A percentile compares a stretch with the other conserved stretches of the same genome.
These are phyloP conservation scores for Myiozetetes cayanensis DNA, from an alignment of 2,113 vertebrate genomes.

Conservation along the genomic window DNA sequence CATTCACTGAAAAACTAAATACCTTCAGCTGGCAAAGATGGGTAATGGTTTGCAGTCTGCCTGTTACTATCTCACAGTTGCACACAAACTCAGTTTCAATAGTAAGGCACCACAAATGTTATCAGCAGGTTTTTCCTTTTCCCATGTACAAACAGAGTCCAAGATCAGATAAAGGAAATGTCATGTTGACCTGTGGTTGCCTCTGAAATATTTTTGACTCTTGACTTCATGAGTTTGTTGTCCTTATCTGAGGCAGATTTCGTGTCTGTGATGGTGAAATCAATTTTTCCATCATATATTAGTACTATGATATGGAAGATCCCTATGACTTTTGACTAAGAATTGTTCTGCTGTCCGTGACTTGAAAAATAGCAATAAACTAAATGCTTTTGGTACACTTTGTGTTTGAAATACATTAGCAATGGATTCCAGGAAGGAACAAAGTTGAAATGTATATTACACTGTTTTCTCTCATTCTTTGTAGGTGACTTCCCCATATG, in stretches of 20 bases:
- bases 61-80: not conserved
- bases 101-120: not conserved
- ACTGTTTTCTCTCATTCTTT: not conserved
- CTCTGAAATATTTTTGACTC: not conserved
- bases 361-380: not conserved
- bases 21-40: not conserved
- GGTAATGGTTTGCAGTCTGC: not conserved
- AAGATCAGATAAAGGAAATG: not conserved
- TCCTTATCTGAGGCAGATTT: not conserved
- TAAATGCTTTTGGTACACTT: not conserved
- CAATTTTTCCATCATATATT: not conserved
- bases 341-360: not conserved
- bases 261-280: not conserved
- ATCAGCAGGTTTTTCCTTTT: not conserved
- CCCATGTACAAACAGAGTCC: not conserved
- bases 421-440: not conserved
- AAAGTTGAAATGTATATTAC: not conserved
- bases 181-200: not conserved
- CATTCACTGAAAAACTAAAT: not conserved
- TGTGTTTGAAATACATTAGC: not conserved
- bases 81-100: not conserved
- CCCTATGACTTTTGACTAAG: not conserved
- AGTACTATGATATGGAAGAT: not conserved
- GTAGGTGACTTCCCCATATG: not conserved
- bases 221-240: not conserved